phyloP scores from a whole-genome alignment of 92 coral and sea anemone genomes.

The Parazoanthus darwini region DNA sequence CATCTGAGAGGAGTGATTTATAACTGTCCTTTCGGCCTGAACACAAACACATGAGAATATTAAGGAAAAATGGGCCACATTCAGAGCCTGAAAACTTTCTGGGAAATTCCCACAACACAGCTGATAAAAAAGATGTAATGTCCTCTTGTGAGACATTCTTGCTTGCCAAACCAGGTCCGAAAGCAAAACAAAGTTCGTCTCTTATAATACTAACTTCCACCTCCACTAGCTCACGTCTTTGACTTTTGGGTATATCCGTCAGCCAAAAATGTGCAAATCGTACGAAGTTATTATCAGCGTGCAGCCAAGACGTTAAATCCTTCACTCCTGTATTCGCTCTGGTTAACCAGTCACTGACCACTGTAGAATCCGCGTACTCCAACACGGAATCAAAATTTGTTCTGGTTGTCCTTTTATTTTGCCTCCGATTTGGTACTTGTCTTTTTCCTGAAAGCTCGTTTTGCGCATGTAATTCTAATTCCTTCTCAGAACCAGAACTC shows the following conservation, averaged over 20 bases:
- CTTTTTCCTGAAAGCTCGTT: background rate
- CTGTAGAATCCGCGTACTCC: slow-evolving; percentile 72
- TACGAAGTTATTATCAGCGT: slow-evolving; percentile 61
- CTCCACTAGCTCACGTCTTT: slow-evolving; percentile 68
- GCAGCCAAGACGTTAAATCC: slow-evolving; percentile 75
- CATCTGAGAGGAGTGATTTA: slow-evolving; percentile 76
- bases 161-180: slow-evolving; percentile 72
- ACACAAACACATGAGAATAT: slow-evolving; percentile 70
- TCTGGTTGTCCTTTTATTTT: slow-evolving; percentile 42
- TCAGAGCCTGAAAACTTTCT: slow-evolving; percentile 67
- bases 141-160: slow-evolving; percentile 57
- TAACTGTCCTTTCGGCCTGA: slow-evolving; percentile 80
- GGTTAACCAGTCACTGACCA: slow-evolving; percentile 76
- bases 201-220: slow-evolving; percentile 75
- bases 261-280: slow-evolving; percentile 90
- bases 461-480: background rate
- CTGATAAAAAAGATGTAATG: slow-evolving; percentile 54
- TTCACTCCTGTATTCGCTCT: slow-evolving; percentile 69
- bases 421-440: slow-evolving; percentile 35
- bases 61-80: slow-evolving; percentile 60
- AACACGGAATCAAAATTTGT: slow-evolving; percentile 69
- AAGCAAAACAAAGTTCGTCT: slow-evolving; percentile 83
- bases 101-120: slow-evolving; percentile 90
- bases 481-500: slow-evolving; percentile 47
- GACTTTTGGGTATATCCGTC: slow-evolving; percentile 68